These are phyloP conservation scores for Acrobeloides nanus DNA, from an alignment of 2,888 invertebrate species.

Conservation along the genomic window DNA sequence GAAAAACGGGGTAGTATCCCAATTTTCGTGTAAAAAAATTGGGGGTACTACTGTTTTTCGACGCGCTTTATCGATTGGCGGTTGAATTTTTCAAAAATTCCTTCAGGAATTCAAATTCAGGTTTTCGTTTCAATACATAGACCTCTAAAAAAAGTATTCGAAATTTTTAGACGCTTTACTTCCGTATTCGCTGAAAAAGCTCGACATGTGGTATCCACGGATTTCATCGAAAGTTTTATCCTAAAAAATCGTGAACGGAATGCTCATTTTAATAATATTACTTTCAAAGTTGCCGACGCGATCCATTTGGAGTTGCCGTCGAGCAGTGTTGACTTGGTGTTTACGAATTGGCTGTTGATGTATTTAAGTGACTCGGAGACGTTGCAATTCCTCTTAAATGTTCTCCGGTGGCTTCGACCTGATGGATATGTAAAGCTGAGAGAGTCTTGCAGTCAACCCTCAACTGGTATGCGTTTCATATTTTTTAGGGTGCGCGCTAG, in stretches of 20 bases:
- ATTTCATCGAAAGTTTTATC: conserved; percentile 60
- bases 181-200: conserved; percentile 57
- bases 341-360: conserved; percentile 63
- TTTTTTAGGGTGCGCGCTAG: no score
- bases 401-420: conserved; percentile 58
- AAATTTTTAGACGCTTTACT: conserved; percentile 58
- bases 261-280: conserved; percentile 56
- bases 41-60: no score
- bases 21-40: no score
- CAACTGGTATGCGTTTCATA: conserved; percentile 58
- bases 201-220: conserved; percentile 57
- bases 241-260: conserved; percentile 57
- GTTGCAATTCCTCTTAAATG: conserved; percentile 55
- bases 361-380: conserved; percentile 59
- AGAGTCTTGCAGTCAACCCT: conserved; percentile 61
- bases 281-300: conserved; percentile 58
- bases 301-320: conserved; percentile 56
- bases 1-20: no score
- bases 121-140: no score
- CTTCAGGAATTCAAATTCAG: no score
- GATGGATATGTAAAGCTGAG: conserved; percentile 54
- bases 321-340: conserved; percentile 59
- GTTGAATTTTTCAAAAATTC: no score
- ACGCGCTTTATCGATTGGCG: no score
- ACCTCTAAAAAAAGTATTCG: not conserved